Percentiles rank a stretch among this genome's conserved stretches.
Evolutionary conservation across 2,797 vertebrate genomes (phyloP).

Genomic region (Tragopan temminckii): DNA sequence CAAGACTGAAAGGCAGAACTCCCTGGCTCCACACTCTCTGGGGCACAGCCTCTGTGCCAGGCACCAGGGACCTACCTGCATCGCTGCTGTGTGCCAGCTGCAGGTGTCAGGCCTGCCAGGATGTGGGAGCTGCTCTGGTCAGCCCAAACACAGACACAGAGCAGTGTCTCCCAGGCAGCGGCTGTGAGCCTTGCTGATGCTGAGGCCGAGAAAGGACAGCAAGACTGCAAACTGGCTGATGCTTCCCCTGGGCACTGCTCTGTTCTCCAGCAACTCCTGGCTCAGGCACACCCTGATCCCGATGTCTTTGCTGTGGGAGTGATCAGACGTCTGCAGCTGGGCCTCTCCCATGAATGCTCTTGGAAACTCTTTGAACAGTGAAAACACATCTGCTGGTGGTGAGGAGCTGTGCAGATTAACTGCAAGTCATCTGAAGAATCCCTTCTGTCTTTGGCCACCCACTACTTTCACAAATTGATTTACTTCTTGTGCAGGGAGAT

Average conservation of each 20-base stretch:
- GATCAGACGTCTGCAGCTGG: not conserved
- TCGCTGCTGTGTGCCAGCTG: not conserved
- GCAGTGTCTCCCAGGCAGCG: not conserved
- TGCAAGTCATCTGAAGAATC: not conserved
- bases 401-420: not conserved
- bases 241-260: not conserved
- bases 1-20: not conserved
- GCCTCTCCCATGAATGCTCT: not conserved
- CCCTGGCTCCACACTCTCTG: not conserved
- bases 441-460: not conserved
- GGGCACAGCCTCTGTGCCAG: not conserved
- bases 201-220: not conserved
- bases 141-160: not conserved
- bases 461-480: not conserved
- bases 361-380: not conserved
- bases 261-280: not conserved
- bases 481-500: not conserved
- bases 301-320: not conserved
- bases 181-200: rapidly evolving
- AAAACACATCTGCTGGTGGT: not conserved
- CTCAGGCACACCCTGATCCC: not conserved
- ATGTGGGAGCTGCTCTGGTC: not conserved
- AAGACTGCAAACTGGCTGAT: not conserved
- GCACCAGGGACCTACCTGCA: not conserved
- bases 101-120: not conserved